phyloP scores from a whole-genome alignment of 1,140 invertebrate genomes.

The Papilio machaon region DNA sequence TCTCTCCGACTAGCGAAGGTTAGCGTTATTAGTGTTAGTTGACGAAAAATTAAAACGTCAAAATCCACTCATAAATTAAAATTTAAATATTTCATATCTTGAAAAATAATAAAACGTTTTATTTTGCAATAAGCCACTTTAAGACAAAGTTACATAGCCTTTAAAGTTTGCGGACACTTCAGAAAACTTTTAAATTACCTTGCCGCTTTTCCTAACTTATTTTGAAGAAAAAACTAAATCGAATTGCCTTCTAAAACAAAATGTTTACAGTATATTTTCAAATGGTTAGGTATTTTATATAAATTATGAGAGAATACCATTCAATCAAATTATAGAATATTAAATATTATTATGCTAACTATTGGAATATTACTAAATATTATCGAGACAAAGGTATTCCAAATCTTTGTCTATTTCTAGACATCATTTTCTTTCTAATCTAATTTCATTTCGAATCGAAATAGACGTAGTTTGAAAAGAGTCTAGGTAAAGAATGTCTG shows the following conservation, averaged over 20 bases:
- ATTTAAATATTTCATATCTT: not conserved
- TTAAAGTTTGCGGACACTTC: conserved; percentile 35
- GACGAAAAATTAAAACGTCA: not conserved
- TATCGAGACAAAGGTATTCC: not conserved
- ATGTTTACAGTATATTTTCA: not conserved
- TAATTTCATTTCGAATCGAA: not conserved
- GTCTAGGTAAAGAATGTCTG: not conserved
- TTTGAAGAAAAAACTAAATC: conserved; percentile 23
- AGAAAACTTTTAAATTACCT: conserved; percentile 35
- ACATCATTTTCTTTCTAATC: too few species aligned
- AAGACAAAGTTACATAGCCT: conserved; percentile 31
- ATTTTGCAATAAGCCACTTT: conserved; percentile 34
- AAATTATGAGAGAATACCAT: not conserved
- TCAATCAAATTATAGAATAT: not conserved
- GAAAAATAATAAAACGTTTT: conserved; percentile 20
- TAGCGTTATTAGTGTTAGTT: not conserved
- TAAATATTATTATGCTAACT: not conserved
- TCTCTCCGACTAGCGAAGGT: too few species aligned
- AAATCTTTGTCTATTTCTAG: not conserved
- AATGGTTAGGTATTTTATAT: not conserved
- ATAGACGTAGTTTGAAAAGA: not conserved
- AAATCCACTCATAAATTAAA: not conserved
- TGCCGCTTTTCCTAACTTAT: conserved; percentile 29
- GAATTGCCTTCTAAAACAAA: conserved; percentile 26
- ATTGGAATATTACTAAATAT: not conserved